Percentiles rank a stretch among this genome's conserved stretches.
Conservation (phyloP, 2,797 vertebrate genomes). For the Xyrichtys novacula region DNA sequence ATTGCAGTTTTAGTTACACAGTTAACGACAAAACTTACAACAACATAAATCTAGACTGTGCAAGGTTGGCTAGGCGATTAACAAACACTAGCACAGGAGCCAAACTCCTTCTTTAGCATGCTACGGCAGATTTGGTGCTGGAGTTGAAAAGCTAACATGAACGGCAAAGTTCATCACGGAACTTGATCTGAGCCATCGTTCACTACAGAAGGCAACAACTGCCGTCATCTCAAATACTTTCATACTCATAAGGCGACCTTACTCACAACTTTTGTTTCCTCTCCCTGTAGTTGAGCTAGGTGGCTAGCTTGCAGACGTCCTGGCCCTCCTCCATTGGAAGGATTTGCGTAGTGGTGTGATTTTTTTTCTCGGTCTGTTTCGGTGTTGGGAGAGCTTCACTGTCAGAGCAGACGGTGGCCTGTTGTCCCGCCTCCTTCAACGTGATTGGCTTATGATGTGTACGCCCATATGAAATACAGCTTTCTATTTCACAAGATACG, state of each 20-base stretch:
- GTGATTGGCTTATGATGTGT: conserved; percentile 36
- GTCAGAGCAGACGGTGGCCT: conserved; percentile 56
- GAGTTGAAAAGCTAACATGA: conserved; percentile 62
- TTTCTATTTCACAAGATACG: conserved; percentile 51
- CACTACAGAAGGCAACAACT: conserved; percentile 23
- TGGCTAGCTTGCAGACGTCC: conserved; percentile 75
- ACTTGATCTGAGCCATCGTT: conserved; percentile 50
- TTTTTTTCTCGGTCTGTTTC: conserved; percentile 70
- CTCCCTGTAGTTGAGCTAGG: conserved; percentile 67
- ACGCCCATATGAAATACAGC: conserved; percentile 44
- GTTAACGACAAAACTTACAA: conserved; percentile 17
- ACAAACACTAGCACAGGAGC: conserved; percentile 55
- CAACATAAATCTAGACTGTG: conserved; percentile 12
- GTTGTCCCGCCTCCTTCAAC: conserved; percentile 42
- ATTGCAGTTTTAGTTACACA: background rate
- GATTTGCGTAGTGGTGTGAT: conserved; percentile 77
- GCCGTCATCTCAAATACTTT: conserved; percentile 16
- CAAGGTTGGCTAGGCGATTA: conserved; percentile 43
- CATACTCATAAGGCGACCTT: conserved; percentile 29
- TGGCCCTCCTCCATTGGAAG: conserved; percentile 81
- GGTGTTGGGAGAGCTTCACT: conserved; percentile 58
- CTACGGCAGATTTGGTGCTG: conserved; percentile 44
- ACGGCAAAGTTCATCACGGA: conserved; percentile 70
- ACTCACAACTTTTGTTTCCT: conserved; percentile 79
- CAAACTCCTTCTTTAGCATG: conserved; percentile 76